Conservation (phyloP, 1,140 invertebrate species). For the Microplitis demolitor region DNA sequence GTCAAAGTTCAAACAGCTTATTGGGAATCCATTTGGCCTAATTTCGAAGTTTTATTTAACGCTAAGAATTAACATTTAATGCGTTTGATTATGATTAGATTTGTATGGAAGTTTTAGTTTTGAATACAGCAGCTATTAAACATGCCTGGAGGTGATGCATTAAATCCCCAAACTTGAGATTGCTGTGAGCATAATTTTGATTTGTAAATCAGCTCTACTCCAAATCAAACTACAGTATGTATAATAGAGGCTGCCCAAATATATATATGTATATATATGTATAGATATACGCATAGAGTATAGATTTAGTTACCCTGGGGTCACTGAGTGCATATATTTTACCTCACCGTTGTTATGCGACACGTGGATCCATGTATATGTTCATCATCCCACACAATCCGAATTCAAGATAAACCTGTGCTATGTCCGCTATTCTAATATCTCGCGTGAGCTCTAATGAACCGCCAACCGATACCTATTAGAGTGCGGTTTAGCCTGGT, state of each 20-base stretch:
- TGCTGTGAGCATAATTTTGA: constrained; percentile 20
- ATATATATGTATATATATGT: no score
- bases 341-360: background rate
- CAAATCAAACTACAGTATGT: background rate
- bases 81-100: no score
- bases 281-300: background rate
- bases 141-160: background rate
- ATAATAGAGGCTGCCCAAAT: no score
- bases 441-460: constrained; percentile 47
- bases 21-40: no score
- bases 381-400: constrained; percentile 12
- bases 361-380: constrained; percentile 29
- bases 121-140: background rate
- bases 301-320: background rate
- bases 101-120: no score
- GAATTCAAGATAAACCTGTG: constrained; percentile 38
- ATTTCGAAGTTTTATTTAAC: no score
- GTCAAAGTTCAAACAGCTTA: no score
- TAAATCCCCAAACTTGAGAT: constrained; percentile 30
- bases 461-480: constrained; percentile 44
- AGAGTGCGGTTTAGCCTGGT: constrained; percentile 26
- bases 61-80: no score
- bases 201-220: constrained; percentile 14
- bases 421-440: constrained; percentile 55
- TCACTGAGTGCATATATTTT: background rate